phyloP scores from a whole-genome alignment of 2,797 vertebrate species.

The Arctocebus calabarensis region DNA sequence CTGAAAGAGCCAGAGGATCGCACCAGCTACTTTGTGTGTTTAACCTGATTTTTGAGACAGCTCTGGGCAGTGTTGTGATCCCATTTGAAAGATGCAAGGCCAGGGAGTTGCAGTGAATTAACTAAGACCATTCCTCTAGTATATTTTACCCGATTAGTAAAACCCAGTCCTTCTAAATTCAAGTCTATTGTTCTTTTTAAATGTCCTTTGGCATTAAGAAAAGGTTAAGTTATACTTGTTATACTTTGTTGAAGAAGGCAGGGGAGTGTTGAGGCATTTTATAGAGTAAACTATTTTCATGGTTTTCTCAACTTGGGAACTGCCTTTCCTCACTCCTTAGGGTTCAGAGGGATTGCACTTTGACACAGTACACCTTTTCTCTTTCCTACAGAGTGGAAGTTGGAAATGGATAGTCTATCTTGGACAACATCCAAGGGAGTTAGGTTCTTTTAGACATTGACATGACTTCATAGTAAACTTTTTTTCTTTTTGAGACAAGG shows the following conservation, averaged over 20 bases:
- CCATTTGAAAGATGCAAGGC: not conserved
- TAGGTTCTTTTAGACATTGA: constrained; percentile 17
- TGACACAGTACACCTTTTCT: not conserved
- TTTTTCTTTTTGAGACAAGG: not conserved
- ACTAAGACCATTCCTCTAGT: not conserved
- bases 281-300: not conserved
- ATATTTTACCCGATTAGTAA: not conserved
- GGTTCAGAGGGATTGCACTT: not conserved
- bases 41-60: not conserved
- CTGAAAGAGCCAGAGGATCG: not conserved
- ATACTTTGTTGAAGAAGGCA: not conserved
- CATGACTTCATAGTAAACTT: not conserved
- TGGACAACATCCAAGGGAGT: not conserved
- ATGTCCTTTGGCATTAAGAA: not conserved
- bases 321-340: not conserved
- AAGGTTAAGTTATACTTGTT: not conserved
- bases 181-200: not conserved
- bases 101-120: not conserved
- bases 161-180: constrained; percentile 10
- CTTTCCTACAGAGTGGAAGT: not conserved
- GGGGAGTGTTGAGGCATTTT: not conserved
- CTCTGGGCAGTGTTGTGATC: not conserved
- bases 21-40: not conserved
- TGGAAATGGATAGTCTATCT: not conserved
- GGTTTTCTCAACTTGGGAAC: not conserved